A percentile compares a stretch with the other conserved stretches of the same genome.
These are phyloP conservation scores for Neoarius graeffei DNA, from an alignment of 2,113 vertebrate species.

Conservation along the genomic window DNA sequence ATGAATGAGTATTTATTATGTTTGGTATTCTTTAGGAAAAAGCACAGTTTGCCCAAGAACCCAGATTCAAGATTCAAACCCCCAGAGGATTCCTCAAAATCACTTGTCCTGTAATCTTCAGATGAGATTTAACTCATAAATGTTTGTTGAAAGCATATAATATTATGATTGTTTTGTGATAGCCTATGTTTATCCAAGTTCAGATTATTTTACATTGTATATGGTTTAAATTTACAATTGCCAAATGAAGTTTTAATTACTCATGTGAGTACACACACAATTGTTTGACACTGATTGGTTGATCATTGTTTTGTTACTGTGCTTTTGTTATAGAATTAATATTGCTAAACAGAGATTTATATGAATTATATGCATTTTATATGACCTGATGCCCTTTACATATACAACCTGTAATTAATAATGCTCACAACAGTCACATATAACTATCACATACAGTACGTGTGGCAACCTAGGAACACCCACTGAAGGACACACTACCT, in stretches of 20 bases:
- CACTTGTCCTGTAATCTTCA: slow-evolving; percentile 9
- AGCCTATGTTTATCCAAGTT: not conserved
- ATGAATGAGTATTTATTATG: not conserved
- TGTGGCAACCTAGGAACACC: not conserved
- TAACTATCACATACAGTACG: not conserved
- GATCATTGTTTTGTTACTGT: not conserved
- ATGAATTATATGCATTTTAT: not conserved
- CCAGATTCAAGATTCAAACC: not conserved
- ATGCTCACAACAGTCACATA: not conserved
- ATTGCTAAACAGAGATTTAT: not conserved
- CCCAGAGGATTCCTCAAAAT: slow-evolving; percentile 21
- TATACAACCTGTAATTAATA: not conserved
- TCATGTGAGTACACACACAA: not conserved
- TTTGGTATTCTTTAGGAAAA: slow-evolving; percentile 25
- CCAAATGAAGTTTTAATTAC: not conserved
- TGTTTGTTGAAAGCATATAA: not conserved
- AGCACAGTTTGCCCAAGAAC: slow-evolving; percentile 8
- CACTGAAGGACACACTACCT: not conserved
- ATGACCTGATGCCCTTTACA: not conserved
- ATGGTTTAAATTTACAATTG: not conserved
- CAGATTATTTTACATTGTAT: not conserved
- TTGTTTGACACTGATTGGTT: not conserved
- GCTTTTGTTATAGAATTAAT: slow-evolving; percentile 58
- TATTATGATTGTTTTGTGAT: not conserved
- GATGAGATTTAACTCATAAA: not conserved